These are phyloP conservation scores for Ditylenchus dipsaci DNA, from an alignment of 1,140 invertebrate species.

Conservation along the genomic window DNA sequence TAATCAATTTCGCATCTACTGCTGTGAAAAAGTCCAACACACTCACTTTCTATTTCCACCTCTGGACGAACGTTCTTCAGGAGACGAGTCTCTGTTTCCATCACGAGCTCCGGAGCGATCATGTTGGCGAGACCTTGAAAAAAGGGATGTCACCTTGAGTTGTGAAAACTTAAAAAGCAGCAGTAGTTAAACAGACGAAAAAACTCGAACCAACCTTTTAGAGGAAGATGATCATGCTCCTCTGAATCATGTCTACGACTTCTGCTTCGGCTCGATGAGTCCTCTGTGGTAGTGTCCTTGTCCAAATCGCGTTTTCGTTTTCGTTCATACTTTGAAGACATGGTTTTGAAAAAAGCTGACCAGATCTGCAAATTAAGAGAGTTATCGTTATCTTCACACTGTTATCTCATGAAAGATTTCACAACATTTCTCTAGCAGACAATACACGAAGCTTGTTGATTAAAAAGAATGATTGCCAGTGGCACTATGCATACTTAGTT, in stretches of 20 bases:
- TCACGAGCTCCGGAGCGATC: background rate
- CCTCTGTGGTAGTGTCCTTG: background rate
- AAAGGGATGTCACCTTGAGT: background rate
- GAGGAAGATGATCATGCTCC: conserved; percentile 1
- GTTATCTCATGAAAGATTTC: too few relatives aligned
- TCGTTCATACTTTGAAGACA: conserved; percentile 6
- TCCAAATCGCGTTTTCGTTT: conserved; percentile 7
- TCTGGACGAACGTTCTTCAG: background rate
- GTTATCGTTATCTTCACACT: too few relatives aligned
- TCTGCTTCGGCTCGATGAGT: too few relatives aligned
- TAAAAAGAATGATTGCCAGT: too few relatives aligned
- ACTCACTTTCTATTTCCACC: background rate
- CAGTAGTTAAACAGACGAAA: background rate
- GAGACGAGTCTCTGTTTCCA: background rate
- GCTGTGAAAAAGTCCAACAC: too few relatives aligned
- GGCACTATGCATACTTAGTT: too few relatives aligned
- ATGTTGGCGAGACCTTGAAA: background rate
- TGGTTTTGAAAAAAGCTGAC: background rate
- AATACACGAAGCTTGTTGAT: too few relatives aligned
- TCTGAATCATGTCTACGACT: background rate
- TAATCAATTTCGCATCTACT: too few relatives aligned
- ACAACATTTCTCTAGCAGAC: too few relatives aligned
- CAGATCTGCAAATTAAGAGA: background rate
- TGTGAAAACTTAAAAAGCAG: background rate
- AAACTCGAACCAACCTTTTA: background rate